Conservation (phyloP, 37 sponge, comb jelly and placozoan species). For the Amphimedon queenslandica region DNA sequence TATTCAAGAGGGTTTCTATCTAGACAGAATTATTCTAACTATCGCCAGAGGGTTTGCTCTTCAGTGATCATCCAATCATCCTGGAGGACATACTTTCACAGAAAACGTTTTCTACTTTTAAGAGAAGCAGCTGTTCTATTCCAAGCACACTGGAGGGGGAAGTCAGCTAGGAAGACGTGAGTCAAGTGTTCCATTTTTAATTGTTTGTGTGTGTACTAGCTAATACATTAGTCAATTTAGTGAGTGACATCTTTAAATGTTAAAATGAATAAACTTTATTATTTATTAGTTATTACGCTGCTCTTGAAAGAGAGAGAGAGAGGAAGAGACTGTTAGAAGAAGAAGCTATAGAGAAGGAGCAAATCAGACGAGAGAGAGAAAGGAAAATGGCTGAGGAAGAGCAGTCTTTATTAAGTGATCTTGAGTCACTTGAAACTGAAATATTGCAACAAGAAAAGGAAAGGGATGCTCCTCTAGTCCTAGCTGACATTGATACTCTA, state of each 20-base stretch:
- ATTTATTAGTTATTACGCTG: not conserved
- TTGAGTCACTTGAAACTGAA: too few relatives aligned
- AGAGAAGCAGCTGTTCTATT: constrained; percentile 35
- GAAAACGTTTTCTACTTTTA: constrained; percentile 18
- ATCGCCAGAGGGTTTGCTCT: constrained; percentile 40
- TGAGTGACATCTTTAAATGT: not conserved
- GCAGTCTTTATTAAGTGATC: too few relatives aligned
- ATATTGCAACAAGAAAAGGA: not conserved
- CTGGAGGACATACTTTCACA: constrained; percentile 44
- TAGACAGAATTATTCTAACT: not conserved
- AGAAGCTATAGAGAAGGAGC: not conserved
- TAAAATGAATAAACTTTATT: not conserved
- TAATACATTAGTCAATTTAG: not conserved
- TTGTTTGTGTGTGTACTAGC: too few relatives aligned
- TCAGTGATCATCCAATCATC: constrained; percentile 73
- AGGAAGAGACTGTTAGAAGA: not conserved
- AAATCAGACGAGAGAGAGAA: not conserved
- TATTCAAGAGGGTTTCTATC: constrained; percentile 46
- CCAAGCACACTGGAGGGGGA: constrained; percentile 62
- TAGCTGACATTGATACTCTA: too few relatives aligned
- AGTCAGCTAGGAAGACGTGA: constrained; percentile 30
- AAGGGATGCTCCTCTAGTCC: not conserved
- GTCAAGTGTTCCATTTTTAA: not conserved
- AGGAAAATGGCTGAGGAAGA: constrained; percentile 1
- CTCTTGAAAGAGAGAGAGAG: not conserved